phyloP scores from a whole-genome alignment of 1,140 invertebrate genomes.

The Cecropterus lyciades region DNA sequence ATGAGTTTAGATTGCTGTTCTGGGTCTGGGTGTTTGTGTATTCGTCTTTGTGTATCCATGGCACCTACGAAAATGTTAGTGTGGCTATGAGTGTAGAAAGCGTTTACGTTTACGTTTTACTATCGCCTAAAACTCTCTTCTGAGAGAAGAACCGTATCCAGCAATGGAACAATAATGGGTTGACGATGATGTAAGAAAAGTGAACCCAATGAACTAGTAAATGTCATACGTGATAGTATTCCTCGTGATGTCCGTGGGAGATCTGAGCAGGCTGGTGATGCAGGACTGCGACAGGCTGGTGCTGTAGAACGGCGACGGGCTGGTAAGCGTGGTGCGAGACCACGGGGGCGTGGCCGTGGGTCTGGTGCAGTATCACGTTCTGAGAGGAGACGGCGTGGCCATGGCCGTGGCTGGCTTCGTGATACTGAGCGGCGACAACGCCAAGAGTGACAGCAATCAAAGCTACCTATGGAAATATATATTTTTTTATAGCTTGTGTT shows the following conservation, averaged over 20 bases:
- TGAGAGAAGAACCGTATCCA: too few species aligned
- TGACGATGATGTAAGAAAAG: too few species aligned
- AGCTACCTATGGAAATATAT: not conserved
- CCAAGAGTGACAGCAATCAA: not conserved
- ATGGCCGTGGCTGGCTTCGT: not conserved
- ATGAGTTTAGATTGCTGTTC: too few species aligned
- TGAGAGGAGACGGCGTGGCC: not conserved
- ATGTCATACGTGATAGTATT: not conserved
- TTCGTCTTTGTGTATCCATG: too few species aligned
- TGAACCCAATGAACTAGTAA: too few species aligned
- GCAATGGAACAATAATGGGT: too few species aligned
- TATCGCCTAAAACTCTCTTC: too few species aligned
- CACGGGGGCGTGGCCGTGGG: not conserved
- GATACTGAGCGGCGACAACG: not conserved
- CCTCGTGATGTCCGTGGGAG: not conserved
- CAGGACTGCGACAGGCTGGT: not conserved
- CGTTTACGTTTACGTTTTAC: too few species aligned
- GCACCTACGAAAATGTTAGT: too few species aligned
- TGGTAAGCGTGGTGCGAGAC: not conserved
- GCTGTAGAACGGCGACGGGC: not conserved
- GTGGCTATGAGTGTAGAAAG: too few species aligned
- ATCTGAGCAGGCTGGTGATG: not conserved
- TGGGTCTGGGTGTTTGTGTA: too few species aligned
- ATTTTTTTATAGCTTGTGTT: too few species aligned
- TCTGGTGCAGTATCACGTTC: not conserved